Percentiles rank a stretch among this genome's conserved stretches.
phyloP scores from a whole-genome alignment of 2,113 vertebrate genomes.

The Calidris pygmaea region DNA sequence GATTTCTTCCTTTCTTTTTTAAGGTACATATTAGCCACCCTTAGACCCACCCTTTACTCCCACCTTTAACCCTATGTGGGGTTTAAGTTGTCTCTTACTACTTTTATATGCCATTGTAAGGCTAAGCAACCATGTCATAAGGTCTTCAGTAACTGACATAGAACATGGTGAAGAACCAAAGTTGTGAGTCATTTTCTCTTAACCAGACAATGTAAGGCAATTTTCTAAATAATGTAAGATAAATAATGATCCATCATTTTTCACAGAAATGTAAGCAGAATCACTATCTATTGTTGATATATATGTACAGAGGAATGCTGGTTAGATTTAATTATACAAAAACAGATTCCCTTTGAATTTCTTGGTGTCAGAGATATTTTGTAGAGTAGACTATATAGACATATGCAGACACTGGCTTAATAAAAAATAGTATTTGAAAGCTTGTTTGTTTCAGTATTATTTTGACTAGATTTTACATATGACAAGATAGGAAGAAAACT shows the following conservation, averaged over 20 bases:
- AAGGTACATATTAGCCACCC: background rate
- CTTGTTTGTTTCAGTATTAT: background rate
- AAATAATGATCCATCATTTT: background rate
- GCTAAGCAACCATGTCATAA: background rate
- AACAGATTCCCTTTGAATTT: background rate
- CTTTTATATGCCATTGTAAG: rapidly evolving
- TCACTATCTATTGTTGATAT: background rate
- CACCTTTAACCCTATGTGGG: background rate
- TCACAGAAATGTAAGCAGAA: background rate
- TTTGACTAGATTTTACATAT: background rate
- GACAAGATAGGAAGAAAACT: background rate
- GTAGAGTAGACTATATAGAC: background rate
- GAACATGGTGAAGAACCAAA: background rate
- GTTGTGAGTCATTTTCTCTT: background rate
- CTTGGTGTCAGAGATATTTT: background rate
- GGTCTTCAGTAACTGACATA: background rate
- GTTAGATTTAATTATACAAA: background rate
- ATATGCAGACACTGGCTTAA: background rate
- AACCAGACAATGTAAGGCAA: background rate
- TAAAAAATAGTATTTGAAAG: background rate
- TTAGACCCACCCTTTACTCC: background rate
- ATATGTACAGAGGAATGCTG: background rate
- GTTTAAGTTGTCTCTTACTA: background rate
- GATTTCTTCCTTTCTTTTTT: background rate
- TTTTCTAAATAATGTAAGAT: background rate